A percentile compares a stretch with the other conserved stretches of the same genome.
Conservation (phyloP, 2,797 vertebrate genomes). For the Eulemur mongoz region DNA sequence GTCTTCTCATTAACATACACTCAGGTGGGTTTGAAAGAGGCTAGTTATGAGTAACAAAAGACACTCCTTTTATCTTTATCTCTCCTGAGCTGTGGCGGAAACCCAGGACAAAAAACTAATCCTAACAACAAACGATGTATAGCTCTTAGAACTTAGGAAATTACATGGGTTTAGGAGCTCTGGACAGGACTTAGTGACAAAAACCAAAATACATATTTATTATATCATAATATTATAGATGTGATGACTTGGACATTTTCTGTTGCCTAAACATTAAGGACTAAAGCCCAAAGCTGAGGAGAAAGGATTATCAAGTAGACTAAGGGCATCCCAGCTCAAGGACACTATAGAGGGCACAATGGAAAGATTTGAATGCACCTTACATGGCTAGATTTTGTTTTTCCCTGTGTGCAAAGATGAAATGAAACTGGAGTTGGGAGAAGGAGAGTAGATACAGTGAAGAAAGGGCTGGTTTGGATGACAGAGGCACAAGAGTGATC, state of each 20-base stretch:
- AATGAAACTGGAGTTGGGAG: neutral
- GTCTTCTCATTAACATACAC: neutral
- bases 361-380: neutral
- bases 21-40: neutral
- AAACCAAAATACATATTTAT: neutral
- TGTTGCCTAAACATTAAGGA: neutral
- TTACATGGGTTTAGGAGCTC: neutral
- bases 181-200: too few species aligned
- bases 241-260: neutral
- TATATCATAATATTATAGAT: neutral
- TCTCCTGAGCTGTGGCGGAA: neutral
- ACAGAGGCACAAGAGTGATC: neutral
- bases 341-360: neutral
- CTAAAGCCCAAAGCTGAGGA: neutral
- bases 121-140: neutral
- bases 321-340: neutral
- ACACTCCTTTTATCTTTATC: neutral
- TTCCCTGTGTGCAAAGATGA: neutral
- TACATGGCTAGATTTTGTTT: neutral
- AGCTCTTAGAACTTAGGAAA: neutral
- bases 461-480: neutral
- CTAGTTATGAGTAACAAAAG: neutral
- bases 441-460: neutral
- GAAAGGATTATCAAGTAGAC: neutral
- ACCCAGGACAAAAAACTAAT: neutral